Conservation (phyloP, 2,797 vertebrate genomes). For the Cirrhinus molitorella region DNA sequence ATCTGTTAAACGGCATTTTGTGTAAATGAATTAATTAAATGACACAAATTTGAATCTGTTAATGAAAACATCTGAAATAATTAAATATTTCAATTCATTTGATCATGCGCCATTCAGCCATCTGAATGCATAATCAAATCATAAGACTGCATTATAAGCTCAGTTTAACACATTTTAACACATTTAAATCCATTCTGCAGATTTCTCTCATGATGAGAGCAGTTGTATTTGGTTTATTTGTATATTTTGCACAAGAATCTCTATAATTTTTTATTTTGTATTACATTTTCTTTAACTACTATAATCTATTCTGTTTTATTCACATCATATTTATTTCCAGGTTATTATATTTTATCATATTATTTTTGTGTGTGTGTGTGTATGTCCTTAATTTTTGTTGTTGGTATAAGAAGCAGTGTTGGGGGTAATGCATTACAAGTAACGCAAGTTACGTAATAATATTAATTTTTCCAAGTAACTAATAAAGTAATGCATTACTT, state of each 20-base stretch:
- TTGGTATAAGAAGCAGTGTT: too few species aligned
- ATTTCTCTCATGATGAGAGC: neutral
- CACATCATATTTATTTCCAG: neutral
- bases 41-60: neutral
- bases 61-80: neutral
- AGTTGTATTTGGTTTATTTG: neutral
- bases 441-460: too few species aligned
- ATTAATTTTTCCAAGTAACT: too few species aligned
- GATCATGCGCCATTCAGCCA: neutral
- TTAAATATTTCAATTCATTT: neutral
- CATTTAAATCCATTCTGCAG: neutral
- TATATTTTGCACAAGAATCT: neutral
- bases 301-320: neutral
- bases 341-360: neutral
- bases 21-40: neutral
- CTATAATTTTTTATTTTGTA: neutral
- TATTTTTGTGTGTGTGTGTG: too few species aligned
- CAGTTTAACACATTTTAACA: neutral
- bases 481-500: too few species aligned
- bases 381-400: too few species aligned
- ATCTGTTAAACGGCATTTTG: neutral
- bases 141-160: neutral
- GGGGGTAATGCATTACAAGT: too few species aligned
- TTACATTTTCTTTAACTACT: too few species aligned
- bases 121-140: neutral